These are phyloP conservation scores for Mamestra configurata DNA, from an alignment of 1,140 invertebrate genomes.

Conservation along the genomic window DNA sequence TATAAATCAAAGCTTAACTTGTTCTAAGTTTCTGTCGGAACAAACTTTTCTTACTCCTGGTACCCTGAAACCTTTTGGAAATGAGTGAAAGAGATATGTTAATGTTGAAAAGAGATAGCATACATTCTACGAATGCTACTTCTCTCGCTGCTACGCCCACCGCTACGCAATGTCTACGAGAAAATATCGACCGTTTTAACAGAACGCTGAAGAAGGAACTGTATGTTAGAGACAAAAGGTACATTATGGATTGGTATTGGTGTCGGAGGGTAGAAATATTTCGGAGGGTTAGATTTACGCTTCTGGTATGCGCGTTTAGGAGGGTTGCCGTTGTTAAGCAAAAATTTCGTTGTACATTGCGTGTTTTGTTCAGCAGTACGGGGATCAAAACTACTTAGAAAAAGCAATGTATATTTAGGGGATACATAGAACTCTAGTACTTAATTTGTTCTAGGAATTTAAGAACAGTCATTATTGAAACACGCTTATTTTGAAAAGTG, in stretches of 20 bases:
- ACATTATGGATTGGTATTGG: not conserved
- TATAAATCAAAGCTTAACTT: conserved; percentile 12
- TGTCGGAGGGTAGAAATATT: not conserved
- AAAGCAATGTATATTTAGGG: conserved; percentile 23
- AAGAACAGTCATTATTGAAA: not conserved
- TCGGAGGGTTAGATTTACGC: conserved; percentile 9
- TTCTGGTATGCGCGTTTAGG: conserved; percentile 1
- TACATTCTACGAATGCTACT: not conserved
- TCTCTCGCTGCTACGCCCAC: conserved; percentile 10
- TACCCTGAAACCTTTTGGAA: conserved; percentile 16
- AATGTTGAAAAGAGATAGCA: not conserved
- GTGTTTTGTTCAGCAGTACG: not conserved
- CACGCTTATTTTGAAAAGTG: no score
- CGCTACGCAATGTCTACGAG: conserved; percentile 34
- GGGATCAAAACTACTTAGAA: not conserved
- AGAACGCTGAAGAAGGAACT: not conserved
- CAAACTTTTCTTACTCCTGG: conserved; percentile 36
- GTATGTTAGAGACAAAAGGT: not conserved
- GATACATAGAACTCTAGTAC: not conserved
- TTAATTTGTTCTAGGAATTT: not conserved
- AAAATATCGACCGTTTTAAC: not conserved
- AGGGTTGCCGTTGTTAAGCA: not conserved
- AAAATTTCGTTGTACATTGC: conserved; percentile 14
- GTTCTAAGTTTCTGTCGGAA: not conserved
- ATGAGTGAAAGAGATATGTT: conserved; percentile 1